Evolutionary conservation across 2,113 vertebrate species (phyloP).

Genomic region (Papio anubis): DNA sequence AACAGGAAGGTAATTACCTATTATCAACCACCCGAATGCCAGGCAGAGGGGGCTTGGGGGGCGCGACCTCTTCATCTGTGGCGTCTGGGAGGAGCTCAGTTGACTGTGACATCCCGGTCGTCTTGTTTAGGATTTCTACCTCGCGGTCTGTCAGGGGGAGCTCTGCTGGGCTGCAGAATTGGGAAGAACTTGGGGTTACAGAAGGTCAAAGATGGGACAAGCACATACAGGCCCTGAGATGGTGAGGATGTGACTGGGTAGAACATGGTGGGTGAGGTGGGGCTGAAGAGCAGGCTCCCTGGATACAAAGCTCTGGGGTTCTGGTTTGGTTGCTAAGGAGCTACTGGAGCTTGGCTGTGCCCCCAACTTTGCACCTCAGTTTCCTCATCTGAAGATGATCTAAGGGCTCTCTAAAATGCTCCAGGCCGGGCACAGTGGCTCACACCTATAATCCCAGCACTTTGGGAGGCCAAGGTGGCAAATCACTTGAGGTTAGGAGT

Average conservation of each 20-base stretch:
- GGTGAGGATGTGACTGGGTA: background rate
- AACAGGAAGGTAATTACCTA: conserved; percentile 82
- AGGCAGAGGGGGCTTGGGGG: conserved; percentile 96
- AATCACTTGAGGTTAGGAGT: too few relatives aligned
- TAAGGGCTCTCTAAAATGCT: background rate
- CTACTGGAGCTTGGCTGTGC: background rate
- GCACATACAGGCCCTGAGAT: background rate
- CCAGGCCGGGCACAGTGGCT: background rate
- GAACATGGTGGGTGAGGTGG: rapidly evolving
- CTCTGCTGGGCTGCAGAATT: conserved; percentile 86
- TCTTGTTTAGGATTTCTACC: conserved; percentile 92
- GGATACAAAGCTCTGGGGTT: background rate
- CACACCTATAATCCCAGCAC: too few relatives aligned
- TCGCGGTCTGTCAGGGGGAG: conserved; percentile 91
- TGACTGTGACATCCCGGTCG: conserved; percentile 82
- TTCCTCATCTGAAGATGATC: background rate
- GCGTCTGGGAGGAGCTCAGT: conserved; percentile 86
- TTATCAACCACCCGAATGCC: conserved; percentile 95
- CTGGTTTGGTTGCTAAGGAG: background rate
- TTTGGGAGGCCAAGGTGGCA: too few relatives aligned
- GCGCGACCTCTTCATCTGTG: conserved; percentile 91
- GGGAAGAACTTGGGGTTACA: conserved; percentile 24
- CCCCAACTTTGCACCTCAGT: background rate
- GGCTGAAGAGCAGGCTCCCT: too few relatives aligned
- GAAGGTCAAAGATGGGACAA: background rate